Percentiles rank a stretch among this genome's conserved stretches.
phyloP scores from a whole-genome alignment of 2,113 vertebrate species.

The Melanerpes formicivorus region DNA sequence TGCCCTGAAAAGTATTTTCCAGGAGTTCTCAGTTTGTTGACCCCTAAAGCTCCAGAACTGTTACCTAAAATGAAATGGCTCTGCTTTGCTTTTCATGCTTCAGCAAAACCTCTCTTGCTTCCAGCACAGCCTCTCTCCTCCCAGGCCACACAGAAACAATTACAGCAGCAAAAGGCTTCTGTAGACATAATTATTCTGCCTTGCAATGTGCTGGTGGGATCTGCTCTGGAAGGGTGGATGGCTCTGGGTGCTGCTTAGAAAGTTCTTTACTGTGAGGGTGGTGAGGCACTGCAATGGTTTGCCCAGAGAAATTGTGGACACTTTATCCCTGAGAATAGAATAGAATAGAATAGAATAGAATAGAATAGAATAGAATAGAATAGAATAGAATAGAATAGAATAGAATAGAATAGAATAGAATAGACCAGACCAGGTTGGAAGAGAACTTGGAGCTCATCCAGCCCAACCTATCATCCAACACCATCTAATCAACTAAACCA shows the following conservation, averaged over 20 bases:
- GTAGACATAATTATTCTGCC: neutral
- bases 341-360: too few species aligned
- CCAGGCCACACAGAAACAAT: neutral
- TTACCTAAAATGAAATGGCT: constrained; percentile 39
- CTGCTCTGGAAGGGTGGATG: accelerated
- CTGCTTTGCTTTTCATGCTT: constrained; percentile 34
- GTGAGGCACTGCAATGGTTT: too few species aligned
- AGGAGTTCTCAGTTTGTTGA: neutral
- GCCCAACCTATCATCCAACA: too few species aligned
- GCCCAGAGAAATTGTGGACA: too few species aligned
- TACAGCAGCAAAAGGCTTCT: neutral
- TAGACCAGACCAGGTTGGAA: too few species aligned
- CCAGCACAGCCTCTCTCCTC: neutral
- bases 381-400: too few species aligned
- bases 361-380: too few species aligned
- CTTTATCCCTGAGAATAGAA: too few species aligned
- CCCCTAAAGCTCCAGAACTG: neutral
- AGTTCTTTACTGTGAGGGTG: too few species aligned
- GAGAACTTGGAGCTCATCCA: too few species aligned
- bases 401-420: too few species aligned
- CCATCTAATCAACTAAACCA: too few species aligned
- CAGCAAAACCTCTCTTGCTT: neutral
- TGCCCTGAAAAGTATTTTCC: neutral
- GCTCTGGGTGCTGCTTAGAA: neutral
- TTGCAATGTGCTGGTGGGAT: accelerated